phyloP scores from a whole-genome alignment of 1,140 invertebrate genomes.

The Caenorhabditis briggsae region DNA sequence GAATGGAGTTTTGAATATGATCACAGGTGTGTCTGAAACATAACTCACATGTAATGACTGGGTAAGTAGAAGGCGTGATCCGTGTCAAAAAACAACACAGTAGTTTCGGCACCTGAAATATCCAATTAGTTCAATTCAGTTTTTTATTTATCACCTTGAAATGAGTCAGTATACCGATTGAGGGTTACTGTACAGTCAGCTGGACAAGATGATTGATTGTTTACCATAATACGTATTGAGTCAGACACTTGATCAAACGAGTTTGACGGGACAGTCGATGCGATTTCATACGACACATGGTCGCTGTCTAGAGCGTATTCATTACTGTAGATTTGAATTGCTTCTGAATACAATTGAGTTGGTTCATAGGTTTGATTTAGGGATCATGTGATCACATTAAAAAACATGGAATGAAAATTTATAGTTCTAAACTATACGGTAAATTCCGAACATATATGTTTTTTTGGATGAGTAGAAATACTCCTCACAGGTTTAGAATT shows the following conservation, averaged over 20 bases:
- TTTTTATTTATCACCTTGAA: neutral
- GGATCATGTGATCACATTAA: too few species aligned
- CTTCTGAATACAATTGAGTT: slow-evolving; percentile 1
- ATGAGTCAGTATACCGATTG: slow-evolving; percentile 24
- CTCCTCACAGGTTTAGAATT: too few species aligned
- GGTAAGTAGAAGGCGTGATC: slow-evolving; percentile 42
- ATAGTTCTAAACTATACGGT: too few species aligned
- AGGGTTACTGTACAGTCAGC: neutral
- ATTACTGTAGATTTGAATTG: slow-evolving; percentile 42
- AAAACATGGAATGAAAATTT: too few species aligned
- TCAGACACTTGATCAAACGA: slow-evolving; percentile 36
- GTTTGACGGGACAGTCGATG: neutral
- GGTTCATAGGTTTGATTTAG: neutral
- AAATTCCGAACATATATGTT: too few species aligned
- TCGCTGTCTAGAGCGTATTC: slow-evolving; percentile 8
- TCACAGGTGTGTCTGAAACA: neutral
- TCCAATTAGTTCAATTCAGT: neutral
- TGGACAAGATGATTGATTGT: slow-evolving; percentile 18
- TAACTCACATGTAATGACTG: slow-evolving; percentile 47
- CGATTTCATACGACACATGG: slow-evolving; percentile 24
- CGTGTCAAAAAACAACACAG: slow-evolving; percentile 21
- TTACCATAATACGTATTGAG: slow-evolving; percentile 14
- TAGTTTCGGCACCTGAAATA: slow-evolving; percentile 7
- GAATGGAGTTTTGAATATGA: too few species aligned
- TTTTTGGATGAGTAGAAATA: too few species aligned